Base-by-base conservation (phyloP, 2,797 vertebrate species). In the Sardinella longiceps region DNA sequence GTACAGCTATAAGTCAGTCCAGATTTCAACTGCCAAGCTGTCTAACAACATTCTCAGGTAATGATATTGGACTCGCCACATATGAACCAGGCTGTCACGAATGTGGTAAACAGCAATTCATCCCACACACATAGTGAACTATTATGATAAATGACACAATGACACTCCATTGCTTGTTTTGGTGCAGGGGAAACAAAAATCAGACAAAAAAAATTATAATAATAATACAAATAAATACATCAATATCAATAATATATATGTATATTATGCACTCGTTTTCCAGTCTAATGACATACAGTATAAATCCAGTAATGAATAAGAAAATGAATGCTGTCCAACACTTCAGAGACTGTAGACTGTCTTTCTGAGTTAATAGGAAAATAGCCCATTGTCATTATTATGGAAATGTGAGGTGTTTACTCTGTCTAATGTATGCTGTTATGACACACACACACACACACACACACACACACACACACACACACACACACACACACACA, bases 1-100 rank as follows among this genome's bases (percentile, higher is more conserved):
- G 43, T 33, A n/a, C 48, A 37, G 50, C 81, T 3, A 48, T 48
- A 82, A 43, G 45, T 77, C 86, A 81, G 51, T 70, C 58, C 14
- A 83, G 60, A 82, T 58, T 83, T 87, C 14, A 84, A 80, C 39
- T 81, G 58, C 15, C 18, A 66, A 58, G 50, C 85, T 37, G 37
- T 53, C n/a, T 60, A 58, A 82, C 14, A 82, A 23, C 63, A 80
- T 80, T 82, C 50, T 48, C n/a, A 80, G 39, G 37, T 80, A 70
- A 83, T 83, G 30, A 83, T 63, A 81, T 66, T 18, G 20, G 60
- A 50, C 39, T 37, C 3, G 20, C 39, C 58, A 60, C 56, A 18
- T 60, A 48, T 63, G 70, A 84, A 84, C 83, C 30, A 46, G 66
- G 28, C 39, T 84, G 53, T 81, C 74, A 60, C 12, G 37, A 82